Conservation (phyloP, 2,113 vertebrate species). For the Rutilus rutilus region DNA sequence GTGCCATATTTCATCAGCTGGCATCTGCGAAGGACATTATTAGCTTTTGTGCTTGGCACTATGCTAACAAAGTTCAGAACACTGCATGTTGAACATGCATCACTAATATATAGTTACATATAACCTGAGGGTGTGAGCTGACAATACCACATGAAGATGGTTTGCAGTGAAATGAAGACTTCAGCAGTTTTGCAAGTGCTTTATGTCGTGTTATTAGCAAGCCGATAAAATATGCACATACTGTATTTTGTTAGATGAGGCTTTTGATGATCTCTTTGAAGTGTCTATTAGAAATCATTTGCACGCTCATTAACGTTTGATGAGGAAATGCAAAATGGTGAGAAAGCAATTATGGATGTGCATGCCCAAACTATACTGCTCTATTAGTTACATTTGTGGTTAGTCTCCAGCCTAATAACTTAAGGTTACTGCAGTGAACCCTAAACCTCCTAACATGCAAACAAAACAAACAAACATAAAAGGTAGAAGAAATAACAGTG, state of each 20-base stretch:
- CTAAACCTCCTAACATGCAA: background rate
- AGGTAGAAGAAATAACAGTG: too few relatives aligned
- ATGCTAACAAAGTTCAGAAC: background rate
- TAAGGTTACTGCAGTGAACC: background rate
- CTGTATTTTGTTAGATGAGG: constrained; percentile 45
- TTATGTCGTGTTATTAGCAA: background rate
- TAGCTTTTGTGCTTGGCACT: background rate
- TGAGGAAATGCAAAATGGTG: constrained; percentile 44
- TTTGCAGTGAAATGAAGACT: background rate
- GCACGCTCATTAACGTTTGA: constrained; percentile 48
- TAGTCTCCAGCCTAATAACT: background rate
- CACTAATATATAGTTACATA: background rate
- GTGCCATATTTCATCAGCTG: constrained; percentile 17
- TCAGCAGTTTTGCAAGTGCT: background rate
- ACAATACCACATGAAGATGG: background rate
- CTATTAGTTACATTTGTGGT: constrained; percentile 43
- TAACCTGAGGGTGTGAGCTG: constrained; percentile 7
- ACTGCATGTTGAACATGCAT: background rate
- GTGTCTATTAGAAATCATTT: constrained; percentile 52
- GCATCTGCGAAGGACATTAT: constrained; percentile 23
- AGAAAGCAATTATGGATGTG: constrained; percentile 52
- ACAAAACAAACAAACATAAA: background rate
- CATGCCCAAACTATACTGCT: constrained; percentile 40
- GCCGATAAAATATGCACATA: constrained; percentile 24
- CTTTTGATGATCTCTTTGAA: constrained; percentile 51